A percentile compares a stretch with the other conserved stretches of the same genome.
Evolutionary conservation across 2,113 vertebrate genomes (phyloP).

Genomic region (Zosterops japonicus): DNA sequence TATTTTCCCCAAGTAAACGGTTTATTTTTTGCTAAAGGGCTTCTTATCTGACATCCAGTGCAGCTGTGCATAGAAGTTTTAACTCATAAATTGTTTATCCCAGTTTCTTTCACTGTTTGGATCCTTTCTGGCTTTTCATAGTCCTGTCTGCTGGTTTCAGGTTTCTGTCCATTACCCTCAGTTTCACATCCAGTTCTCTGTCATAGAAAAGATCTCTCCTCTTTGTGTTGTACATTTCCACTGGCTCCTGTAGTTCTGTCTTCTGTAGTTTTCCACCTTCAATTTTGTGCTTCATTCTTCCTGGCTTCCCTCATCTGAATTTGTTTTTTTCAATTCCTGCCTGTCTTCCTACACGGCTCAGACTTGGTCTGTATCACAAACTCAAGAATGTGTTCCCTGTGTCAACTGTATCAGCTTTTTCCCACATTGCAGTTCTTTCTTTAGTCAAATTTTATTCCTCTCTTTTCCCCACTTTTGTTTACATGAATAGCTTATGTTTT

Average conservation of each 20-base stretch:
- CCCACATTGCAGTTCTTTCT: not conserved
- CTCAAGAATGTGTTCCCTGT: not conserved
- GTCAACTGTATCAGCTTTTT: not conserved
- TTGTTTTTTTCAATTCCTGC: not conserved
- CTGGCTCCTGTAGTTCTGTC: not conserved
- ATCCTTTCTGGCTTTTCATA: not conserved
- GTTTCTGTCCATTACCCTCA: not conserved
- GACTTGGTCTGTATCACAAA: not conserved
- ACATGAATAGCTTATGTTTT: accelerated
- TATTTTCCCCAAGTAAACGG: not conserved
- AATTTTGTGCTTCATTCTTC: not conserved
- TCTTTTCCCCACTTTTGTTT: not conserved
- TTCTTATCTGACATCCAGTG: not conserved
- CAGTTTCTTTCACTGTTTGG: not conserved
- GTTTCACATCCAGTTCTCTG: not conserved
- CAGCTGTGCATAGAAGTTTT: not conserved
- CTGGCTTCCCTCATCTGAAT: not conserved
- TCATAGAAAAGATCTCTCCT: not conserved
- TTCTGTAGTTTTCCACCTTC: not conserved
- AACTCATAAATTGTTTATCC: not conserved
- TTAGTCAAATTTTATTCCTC: not conserved
- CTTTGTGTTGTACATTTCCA: not conserved
- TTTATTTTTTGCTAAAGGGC: not conserved
- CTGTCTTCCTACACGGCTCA: not conserved
- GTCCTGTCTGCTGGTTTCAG: not conserved